Percentiles rank a stretch among this genome's conserved stretches.
Conservation (phyloP, 2,797 vertebrate genomes). For the Brachyrhaphis roseni region DNA sequence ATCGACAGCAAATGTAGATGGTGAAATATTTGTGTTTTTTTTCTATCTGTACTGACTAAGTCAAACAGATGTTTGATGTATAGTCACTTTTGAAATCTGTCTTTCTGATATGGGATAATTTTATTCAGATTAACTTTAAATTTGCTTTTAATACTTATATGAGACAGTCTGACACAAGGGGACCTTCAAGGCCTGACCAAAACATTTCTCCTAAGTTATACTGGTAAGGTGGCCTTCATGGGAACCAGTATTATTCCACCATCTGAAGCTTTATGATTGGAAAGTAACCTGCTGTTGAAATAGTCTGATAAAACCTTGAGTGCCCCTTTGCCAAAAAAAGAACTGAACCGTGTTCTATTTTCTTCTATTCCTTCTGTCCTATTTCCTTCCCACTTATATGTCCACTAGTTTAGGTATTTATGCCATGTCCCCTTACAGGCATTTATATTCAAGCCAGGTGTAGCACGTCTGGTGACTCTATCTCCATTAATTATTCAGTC, state of each 20-base stretch:
- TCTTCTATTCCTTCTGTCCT: too few relatives aligned
- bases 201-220: not conserved
- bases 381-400: slow-evolving; percentile 23
- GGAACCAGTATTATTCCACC: slow-evolving; percentile 20
- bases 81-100: not conserved
- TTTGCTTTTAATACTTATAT: not conserved
- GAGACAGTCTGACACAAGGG: not conserved
- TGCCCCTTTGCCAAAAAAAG: not conserved
- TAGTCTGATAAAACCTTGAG: slow-evolving; percentile 5
- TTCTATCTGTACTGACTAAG: not conserved
- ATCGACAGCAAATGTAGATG: not conserved
- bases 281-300: slow-evolving; percentile 24
- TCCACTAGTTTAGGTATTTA: slow-evolving; percentile 33
- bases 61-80: not conserved
- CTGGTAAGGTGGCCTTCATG: not conserved
- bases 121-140: not conserved
- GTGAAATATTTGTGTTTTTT: not conserved
- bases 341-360: too few relatives aligned
- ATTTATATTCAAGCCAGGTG: slow-evolving; percentile 66
- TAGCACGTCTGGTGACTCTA: slow-evolving; percentile 55
- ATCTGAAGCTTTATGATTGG: slow-evolving; percentile 18
- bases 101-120: not conserved
- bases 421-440: slow-evolving; percentile 28
- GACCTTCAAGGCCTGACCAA: not conserved
- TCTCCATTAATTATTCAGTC: slow-evolving; percentile 70